These are phyloP conservation scores for Heteromormyrus szaboi DNA, from an alignment of 2,797 vertebrate species.

Conservation along the genomic window DNA sequence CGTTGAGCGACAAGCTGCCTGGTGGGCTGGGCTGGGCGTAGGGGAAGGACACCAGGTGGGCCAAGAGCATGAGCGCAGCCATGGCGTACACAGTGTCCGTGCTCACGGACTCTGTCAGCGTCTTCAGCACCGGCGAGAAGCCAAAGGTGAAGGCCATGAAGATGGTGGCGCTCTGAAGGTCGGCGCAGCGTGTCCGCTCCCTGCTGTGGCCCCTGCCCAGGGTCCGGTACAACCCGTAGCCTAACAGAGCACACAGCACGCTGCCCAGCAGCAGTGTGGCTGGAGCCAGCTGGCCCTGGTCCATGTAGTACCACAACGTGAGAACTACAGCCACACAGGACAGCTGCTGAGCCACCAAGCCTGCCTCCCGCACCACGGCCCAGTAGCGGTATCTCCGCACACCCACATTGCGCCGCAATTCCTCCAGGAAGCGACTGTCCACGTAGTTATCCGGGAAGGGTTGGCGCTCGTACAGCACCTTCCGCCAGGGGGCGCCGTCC, in stretches of 20 bases:
- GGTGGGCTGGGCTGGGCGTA: constrained; percentile 74
- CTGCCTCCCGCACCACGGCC: constrained; percentile 82
- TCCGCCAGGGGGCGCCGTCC: constrained; percentile 75
- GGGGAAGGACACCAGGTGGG: constrained; percentile 89
- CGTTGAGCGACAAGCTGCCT: constrained; percentile 90
- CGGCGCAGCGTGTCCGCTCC: constrained; percentile 71
- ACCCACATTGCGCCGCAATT: constrained; percentile 81
- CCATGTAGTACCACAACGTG: constrained; percentile 92
- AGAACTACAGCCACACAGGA: constrained; percentile 90
- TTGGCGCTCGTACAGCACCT: constrained; percentile 86
- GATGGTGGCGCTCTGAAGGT: constrained; percentile 83
- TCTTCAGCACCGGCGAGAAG: constrained; percentile 90
- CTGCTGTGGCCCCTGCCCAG: constrained; percentile 53
- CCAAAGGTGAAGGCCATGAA: constrained; percentile 92
- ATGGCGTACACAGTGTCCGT: constrained; percentile 97
- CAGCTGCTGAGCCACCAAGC: constrained; percentile 86
- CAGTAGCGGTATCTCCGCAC: constrained; percentile 80
- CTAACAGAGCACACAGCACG: constrained; percentile 67
- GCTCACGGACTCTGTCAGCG: constrained; percentile 90
- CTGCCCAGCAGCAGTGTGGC: constrained; percentile 67
- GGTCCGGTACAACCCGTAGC: constrained; percentile 75
- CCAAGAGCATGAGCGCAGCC: constrained; percentile 87
- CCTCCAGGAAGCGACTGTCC: constrained; percentile 84
- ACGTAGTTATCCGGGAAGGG: constrained; percentile 95
- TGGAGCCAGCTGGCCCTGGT: constrained; percentile 73